Evolutionary conservation across 2,888 invertebrate species (phyloP).

Genomic region (Drosophila anomelani): DNA sequence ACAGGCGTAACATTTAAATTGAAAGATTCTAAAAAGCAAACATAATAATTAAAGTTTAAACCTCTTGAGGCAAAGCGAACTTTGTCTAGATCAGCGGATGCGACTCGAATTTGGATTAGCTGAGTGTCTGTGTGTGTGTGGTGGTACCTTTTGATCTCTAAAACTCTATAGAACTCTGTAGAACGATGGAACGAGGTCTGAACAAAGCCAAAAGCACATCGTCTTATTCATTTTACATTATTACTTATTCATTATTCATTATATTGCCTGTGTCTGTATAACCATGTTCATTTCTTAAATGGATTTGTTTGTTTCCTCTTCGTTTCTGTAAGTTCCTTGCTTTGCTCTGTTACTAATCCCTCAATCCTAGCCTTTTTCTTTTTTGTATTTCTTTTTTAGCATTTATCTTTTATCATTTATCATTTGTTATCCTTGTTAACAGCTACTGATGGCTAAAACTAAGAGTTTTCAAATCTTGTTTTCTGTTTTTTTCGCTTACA

Average conservation of each 20-base stretch:
- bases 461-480: slow-evolving; percentile 53
- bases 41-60: background rate
- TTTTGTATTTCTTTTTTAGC: too few relatives aligned
- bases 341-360: background rate
- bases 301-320: slow-evolving; percentile 22
- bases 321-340: slow-evolving; percentile 15
- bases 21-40: slow-evolving; percentile 1
- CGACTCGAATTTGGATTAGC: background rate
- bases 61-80: slow-evolving; percentile 1
- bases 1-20: background rate
- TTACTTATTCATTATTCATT: slow-evolving; percentile 3
- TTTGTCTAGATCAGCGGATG: background rate
- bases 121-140: background rate
- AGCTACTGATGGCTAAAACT: slow-evolving; percentile 69
- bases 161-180: slow-evolving; percentile 1
- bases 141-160: background rate
- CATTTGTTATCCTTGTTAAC: slow-evolving; percentile 38
- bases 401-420: background rate
- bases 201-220: slow-evolving; percentile 15
- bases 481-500: slow-evolving; percentile 21
- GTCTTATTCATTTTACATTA: slow-evolving; percentile 2
- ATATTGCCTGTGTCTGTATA: slow-evolving; percentile 5
- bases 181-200: slow-evolving; percentile 6
- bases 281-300: slow-evolving; percentile 23
- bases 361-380: slow-evolving; percentile 17